Evolutionary conservation across 2,797 vertebrate genomes (phyloP).

Genomic region (Pachyuromys duprasi): DNA sequence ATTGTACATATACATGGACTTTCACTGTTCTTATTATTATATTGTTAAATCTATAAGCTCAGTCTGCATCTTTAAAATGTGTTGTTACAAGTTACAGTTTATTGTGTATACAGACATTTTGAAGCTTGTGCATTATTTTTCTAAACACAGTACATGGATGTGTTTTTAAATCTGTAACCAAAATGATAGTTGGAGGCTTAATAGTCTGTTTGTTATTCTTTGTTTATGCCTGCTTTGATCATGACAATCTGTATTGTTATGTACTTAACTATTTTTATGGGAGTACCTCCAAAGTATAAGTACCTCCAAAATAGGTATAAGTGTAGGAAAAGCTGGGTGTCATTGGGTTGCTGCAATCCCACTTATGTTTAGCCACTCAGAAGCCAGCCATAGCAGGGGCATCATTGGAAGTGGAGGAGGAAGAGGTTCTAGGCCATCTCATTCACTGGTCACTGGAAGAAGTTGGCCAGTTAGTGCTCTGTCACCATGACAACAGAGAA

Average conservation of each 20-base stretch:
- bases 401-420: neutral
- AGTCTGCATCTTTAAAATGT: neutral
- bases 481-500: neutral
- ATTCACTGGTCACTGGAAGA: neutral
- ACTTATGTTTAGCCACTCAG: neutral
- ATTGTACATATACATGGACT: neutral
- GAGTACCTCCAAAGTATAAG: neutral
- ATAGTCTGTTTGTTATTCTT: neutral
- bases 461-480: neutral
- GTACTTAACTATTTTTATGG: neutral
- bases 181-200: neutral
- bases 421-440: neutral
- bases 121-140: neutral
- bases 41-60: neutral
- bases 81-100: neutral
- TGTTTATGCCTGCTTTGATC: neutral
- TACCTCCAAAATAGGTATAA: too few species aligned
- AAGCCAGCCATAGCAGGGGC: too few species aligned
- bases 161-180: conserved; percentile 16
- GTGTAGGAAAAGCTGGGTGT: too few species aligned
- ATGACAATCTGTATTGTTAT: neutral
- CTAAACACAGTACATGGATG: neutral
- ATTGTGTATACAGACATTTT: neutral
- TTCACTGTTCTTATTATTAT: neutral
- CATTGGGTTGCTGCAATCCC: neutral